Evolutionary conservation across 1,140 invertebrate species (phyloP).

Genomic region (Holotrichia oblita): DNA sequence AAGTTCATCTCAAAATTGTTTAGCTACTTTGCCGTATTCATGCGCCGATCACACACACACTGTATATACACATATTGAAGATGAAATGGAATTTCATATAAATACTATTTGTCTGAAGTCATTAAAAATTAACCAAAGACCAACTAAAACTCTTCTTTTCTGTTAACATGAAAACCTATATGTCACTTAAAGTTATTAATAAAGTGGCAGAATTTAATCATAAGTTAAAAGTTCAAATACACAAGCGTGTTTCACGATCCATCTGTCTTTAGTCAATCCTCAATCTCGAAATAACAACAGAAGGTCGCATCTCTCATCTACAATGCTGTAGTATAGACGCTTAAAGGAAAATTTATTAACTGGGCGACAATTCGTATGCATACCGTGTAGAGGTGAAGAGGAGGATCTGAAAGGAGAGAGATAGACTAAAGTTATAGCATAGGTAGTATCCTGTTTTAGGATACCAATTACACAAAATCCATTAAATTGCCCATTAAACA

Average conservation of each 20-base stretch:
- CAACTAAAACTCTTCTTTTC: too few species aligned
- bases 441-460: slow-evolving; percentile 22
- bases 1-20: too few species aligned
- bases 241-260: not conserved
- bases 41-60: too few species aligned
- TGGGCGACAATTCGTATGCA: not conserved
- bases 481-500: slow-evolving; percentile 31
- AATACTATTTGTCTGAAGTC: too few species aligned
- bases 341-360: slow-evolving; percentile 12
- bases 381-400: not conserved
- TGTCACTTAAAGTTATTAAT: too few species aligned
- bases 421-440: not conserved
- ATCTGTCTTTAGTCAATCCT: not conserved
- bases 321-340: not conserved
- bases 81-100: too few species aligned
- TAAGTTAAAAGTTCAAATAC: slow-evolving; percentile 7
- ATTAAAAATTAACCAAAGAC: too few species aligned
- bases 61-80: too few species aligned
- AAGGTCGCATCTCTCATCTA: not conserved
- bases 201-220: too few species aligned
- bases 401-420: not conserved
- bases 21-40: too few species aligned
- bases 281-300: not conserved
- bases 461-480: slow-evolving; percentile 31
- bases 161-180: too few species aligned